phyloP scores from a whole-genome alignment of 2,888 invertebrate genomes.

The Eudasyphora cyanicolor region DNA sequence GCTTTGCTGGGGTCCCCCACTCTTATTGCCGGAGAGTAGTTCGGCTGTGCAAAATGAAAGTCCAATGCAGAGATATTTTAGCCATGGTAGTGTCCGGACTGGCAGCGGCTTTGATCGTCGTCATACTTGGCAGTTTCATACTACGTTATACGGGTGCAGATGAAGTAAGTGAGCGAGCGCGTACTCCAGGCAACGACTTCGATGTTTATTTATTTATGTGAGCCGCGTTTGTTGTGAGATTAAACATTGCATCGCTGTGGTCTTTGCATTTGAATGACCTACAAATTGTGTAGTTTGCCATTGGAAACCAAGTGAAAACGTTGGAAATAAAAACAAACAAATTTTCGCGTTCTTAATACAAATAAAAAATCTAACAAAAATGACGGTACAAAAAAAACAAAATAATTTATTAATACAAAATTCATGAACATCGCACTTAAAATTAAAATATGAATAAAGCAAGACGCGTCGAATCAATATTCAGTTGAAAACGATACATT shows the following conservation, averaged over 20 bases:
- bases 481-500: too few relatives aligned
- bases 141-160: slow-evolving; percentile 44
- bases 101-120: slow-evolving; percentile 45
- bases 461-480: too few relatives aligned
- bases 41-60: slow-evolving; percentile 22
- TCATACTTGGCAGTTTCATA: slow-evolving; percentile 53
- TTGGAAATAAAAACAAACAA: too few relatives aligned
- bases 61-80: slow-evolving; percentile 44
- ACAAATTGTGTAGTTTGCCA: too few relatives aligned
- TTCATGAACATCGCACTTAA: too few relatives aligned
- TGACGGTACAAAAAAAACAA: too few relatives aligned
- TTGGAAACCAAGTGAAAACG: too few relatives aligned
- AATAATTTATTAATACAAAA: too few relatives aligned
- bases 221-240: neutral
- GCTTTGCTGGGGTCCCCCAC: neutral
- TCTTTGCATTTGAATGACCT: neutral
- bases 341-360: too few relatives aligned
- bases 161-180: slow-evolving; percentile 51
- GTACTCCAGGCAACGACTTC: neutral
- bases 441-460: too few relatives aligned
- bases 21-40: neutral
- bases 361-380: too few relatives aligned
- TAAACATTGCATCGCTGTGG: neutral
- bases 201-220: neutral
- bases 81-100: slow-evolving; percentile 53